Base-by-base conservation (phyloP, 1,140 invertebrate genomes). In the Conopomorpha cramerella region DNA sequence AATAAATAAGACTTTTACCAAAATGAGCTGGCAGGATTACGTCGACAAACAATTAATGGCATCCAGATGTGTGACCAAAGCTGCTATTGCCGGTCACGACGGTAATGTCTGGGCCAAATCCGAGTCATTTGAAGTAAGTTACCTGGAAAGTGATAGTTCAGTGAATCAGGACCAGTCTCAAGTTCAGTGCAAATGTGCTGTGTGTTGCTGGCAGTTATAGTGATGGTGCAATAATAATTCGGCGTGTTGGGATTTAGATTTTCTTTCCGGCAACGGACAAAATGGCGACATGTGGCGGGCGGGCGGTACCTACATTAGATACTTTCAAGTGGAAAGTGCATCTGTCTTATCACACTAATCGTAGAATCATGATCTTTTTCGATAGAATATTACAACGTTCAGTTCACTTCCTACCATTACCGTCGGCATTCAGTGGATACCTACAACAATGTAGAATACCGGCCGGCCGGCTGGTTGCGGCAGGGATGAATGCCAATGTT, bases 11-110 rank as follows among this genome's bases (percentile, higher is more conserved):
- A 76, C 72, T 66, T 67, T 49, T 58, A 58, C 64, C 71, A 76
- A 65, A 63, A 96, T 95, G 92, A 95, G 92, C 87, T 96, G 93
- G 93, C 92, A 96, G 89, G 91, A 94, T 87, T 96, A 96, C 84
- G 91, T 96, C 73, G 93, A 95, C 82, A 95, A 94, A 84, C 93
- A 96, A 82, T 88, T 96, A 82, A 84, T 95, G 80, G 91, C 91
- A 61, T 93, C 91, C 63, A 88, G 86, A 78, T 93, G 91, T 87
- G 91, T 94, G 53, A 90, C 87, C 77, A 93, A 93, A 85, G 93
- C 93, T 52, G 92, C 91, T 49, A 96, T 96, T 74, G 92, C 90
- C 66, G 93, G 93, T 77, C 90, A 93, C 79, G 93, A 96, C 78
- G 93, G 93, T 73, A 92, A 91, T 81, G 84, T 95, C 61, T 96